Evolutionary conservation across 35 echinoderm and acorn worm species (phyloP).

Genomic region (Lytechinus variegatus): DNA sequence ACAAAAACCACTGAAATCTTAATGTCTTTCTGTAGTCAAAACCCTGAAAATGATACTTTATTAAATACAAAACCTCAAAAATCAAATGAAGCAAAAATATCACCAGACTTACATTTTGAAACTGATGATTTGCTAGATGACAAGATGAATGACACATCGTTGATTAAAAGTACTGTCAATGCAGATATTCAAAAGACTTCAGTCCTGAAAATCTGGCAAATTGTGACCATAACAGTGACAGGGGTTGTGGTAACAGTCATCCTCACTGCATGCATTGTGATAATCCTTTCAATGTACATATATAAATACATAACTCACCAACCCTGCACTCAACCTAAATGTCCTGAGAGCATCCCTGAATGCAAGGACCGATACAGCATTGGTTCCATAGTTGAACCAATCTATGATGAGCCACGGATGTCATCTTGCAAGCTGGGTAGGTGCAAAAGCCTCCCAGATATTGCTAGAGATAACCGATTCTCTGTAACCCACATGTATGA

Average conservation of each 20-base stretch:
- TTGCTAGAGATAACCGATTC: background rate
- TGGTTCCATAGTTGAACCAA: background rate
- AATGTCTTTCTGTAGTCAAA: background rate
- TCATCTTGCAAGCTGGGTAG: background rate
- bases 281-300: background rate
- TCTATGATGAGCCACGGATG: background rate
- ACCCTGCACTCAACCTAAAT: background rate
- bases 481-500: background rate
- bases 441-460: background rate
- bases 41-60: background rate
- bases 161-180: background rate
- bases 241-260: background rate
- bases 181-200: background rate
- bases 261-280: slow-evolving; percentile 3
- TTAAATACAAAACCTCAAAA: background rate
- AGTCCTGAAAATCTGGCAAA: background rate
- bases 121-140: background rate
- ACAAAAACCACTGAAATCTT: background rate
- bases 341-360: background rate
- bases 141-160: background rate
- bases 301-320: background rate
- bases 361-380: background rate
- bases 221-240: background rate
- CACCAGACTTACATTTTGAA: background rate
- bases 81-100: background rate